These are phyloP conservation scores for Tipula confusa DNA, from an alignment of 2,888 invertebrate species.

Conservation along the genomic window DNA sequence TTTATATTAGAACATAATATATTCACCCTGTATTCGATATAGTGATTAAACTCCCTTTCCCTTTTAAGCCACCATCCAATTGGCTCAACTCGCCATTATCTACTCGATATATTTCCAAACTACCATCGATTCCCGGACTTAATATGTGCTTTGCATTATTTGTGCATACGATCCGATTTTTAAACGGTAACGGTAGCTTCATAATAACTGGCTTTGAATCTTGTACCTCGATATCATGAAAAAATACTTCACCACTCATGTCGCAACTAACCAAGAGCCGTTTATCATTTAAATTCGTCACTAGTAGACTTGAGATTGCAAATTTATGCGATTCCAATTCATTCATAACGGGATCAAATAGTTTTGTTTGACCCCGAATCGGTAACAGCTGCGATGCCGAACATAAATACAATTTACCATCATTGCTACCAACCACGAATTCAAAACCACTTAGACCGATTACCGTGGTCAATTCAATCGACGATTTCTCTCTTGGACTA, in stretches of 20 bases:
- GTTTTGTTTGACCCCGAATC: constrained; percentile 35
- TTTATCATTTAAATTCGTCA: constrained; percentile 39
- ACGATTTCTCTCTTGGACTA: not conserved
- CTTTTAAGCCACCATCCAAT: constrained; percentile 43
- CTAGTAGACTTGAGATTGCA: constrained; percentile 42
- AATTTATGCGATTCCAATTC: constrained; percentile 44
- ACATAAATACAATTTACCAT: constrained; percentile 46
- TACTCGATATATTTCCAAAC: constrained; percentile 43
- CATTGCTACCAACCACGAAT: constrained; percentile 45
- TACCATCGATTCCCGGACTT: constrained; percentile 44
- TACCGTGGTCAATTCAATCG: constrained; percentile 41
- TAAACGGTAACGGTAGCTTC: constrained; percentile 47
- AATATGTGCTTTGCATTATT: constrained; percentile 43
- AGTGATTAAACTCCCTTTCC: constrained; percentile 45
- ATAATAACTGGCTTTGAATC: constrained; percentile 40
- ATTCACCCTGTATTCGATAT: constrained; percentile 47
- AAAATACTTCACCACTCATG: constrained; percentile 46
- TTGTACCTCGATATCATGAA: constrained; percentile 41
- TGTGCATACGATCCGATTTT: constrained; percentile 44
- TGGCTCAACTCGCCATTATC: constrained; percentile 41
- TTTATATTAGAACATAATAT: not conserved
- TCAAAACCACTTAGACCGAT: constrained; percentile 40
- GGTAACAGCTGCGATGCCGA: constrained; percentile 38
- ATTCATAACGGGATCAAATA: constrained; percentile 35
- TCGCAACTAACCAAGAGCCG: constrained; percentile 46